Conservation (phyloP, 2,888 invertebrate species). For the Orchesella flavescens region DNA sequence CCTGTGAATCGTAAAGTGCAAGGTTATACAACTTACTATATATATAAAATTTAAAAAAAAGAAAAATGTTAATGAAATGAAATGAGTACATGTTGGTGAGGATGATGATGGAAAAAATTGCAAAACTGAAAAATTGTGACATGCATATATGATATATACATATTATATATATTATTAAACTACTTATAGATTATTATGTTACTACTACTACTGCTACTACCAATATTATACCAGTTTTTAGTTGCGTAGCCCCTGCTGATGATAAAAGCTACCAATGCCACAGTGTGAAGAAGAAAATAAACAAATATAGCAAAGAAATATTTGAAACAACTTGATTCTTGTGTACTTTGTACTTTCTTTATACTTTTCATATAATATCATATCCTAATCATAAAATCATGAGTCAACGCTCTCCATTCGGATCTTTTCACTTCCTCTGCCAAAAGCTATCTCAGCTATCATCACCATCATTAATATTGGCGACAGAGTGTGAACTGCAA, state of each 20-base stretch:
- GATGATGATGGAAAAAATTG: slow-evolving; percentile 12
- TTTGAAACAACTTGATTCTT: not conserved
- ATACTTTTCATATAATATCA: slow-evolving; percentile 2
- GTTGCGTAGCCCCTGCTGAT: slow-evolving; percentile 52
- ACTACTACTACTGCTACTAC: slow-evolving; percentile 47
- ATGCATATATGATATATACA: slow-evolving; percentile 26
- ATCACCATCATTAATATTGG: no score
- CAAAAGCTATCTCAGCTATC: no score
- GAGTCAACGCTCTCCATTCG: no score
- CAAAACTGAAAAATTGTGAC: slow-evolving; percentile 31
- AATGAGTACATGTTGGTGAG: no score
- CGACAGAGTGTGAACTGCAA: no score
- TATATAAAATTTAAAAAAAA: slow-evolving; percentile 8
- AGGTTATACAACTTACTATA: slow-evolving; percentile 23
- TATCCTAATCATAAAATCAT: no score
- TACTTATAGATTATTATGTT: slow-evolving; percentile 25
- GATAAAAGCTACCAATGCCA: slow-evolving; percentile 33
- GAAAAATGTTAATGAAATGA: slow-evolving; percentile 13
- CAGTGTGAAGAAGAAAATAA: slow-evolving; percentile 31
- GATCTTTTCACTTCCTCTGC: no score
- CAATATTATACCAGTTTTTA: slow-evolving; percentile 55
- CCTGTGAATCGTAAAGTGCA: slow-evolving; percentile 61
- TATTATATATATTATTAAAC: slow-evolving; percentile 47
- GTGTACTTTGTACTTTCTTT: not conserved
- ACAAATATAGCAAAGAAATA: slow-evolving; percentile 46